Evolutionary conservation across 2,113 vertebrate genomes (phyloP).

Genomic region (Vireo altiloquus): DNA sequence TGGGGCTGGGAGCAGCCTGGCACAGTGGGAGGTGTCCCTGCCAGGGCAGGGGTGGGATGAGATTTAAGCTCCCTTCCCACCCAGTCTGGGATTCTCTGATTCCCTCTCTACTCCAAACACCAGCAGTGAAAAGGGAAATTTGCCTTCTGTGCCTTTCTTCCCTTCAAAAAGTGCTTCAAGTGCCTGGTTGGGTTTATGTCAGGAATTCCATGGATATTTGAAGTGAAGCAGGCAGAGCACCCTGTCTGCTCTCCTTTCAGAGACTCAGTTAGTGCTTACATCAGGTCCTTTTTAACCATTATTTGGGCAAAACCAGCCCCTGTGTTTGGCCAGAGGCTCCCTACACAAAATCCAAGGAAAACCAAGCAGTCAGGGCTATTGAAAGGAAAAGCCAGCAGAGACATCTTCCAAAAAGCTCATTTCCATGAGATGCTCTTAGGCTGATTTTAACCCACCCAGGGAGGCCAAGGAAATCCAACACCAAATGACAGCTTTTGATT

Average conservation of each 20-base stretch:
- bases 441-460: rapidly evolving
- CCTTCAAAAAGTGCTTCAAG: neutral
- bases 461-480: neutral
- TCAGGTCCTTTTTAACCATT: neutral
- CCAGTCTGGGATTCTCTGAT: neutral
- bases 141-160: neutral
- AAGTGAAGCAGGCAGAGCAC: neutral
- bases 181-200: neutral
- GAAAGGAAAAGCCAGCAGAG: neutral
- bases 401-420: neutral
- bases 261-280: neutral
- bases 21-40: neutral
- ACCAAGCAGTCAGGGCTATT: rapidly evolving
- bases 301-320: neutral
- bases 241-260: neutral
- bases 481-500: neutral
- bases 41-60: neutral
- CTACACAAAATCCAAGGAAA: neutral
- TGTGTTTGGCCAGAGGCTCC: neutral
- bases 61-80: neutral
- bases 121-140: neutral
- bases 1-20: neutral
- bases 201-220: neutral
- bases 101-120: neutral
- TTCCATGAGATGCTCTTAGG: neutral